Evolutionary conservation across 2,888 invertebrate species (phyloP).

Genomic region (Theodoxus fluviatilis): DNA sequence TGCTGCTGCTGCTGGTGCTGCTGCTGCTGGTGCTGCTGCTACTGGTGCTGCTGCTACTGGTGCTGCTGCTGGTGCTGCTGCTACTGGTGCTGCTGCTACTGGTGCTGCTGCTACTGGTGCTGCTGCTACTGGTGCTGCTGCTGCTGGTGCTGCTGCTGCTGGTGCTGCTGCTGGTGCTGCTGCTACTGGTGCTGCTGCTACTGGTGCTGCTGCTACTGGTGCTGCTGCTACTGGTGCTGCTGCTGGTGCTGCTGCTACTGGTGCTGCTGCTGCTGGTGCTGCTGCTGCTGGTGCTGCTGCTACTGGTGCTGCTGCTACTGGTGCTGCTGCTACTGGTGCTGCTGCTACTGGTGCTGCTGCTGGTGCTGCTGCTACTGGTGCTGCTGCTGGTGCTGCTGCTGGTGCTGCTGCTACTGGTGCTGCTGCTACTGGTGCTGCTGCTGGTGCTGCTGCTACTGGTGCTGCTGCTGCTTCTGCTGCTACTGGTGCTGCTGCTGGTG

Average conservation of each 20-base stretch:
- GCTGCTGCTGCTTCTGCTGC: no score
- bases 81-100: no score
- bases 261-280: background rate
- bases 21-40: no score
- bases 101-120: no score
- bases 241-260: background rate
- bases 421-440: slow-evolving; percentile 31
- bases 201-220: background rate
- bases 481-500: slow-evolving; percentile 34
- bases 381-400: slow-evolving; percentile 36
- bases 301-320: background rate
- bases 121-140: no score
- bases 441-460: slow-evolving; percentile 33
- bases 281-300: background rate
- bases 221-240: slow-evolving; percentile 6
- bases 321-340: background rate
- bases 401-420: slow-evolving; percentile 37
- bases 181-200: no score
- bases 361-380: slow-evolving; percentile 26
- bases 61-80: no score
- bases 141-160: no score
- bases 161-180: no score
- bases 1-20: no score
- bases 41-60: no score
- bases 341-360: slow-evolving; percentile 30